Percentiles rank a stretch among this genome's conserved stretches.
Evolutionary conservation across 64 coral and sea anemone species (phyloP).

Genomic region (Astreopora myriophthalma): DNA sequence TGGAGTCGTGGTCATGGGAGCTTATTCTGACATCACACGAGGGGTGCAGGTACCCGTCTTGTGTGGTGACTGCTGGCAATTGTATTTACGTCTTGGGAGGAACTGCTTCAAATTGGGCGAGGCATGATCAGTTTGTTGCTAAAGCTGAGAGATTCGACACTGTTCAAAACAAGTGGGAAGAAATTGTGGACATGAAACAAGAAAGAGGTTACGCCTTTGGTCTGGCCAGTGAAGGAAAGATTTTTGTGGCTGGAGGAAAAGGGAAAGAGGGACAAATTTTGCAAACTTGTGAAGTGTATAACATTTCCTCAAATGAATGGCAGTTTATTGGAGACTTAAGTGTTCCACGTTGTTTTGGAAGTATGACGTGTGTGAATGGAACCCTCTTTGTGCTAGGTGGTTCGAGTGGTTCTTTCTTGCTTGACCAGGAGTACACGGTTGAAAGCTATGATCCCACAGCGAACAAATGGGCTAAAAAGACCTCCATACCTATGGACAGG

Average conservation of each 20-base stretch:
- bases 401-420: too few relatives aligned
- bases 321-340: neutral
- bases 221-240: neutral
- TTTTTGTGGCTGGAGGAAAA: neutral
- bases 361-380: neutral
- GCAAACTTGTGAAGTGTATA: constrained; percentile 20
- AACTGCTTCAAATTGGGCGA: neutral
- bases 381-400: neutral
- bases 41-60: neutral
- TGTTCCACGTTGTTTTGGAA: neutral
- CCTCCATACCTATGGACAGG: neutral
- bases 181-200: neutral
- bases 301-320: neutral
- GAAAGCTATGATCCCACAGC: neutral
- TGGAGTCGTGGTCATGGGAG: neutral
- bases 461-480: neutral
- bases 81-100: neutral
- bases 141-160: neutral
- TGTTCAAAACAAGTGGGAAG: neutral
- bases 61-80: neutral
- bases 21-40: neutral
- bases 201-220: neutral
- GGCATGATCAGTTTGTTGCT: neutral
- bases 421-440: too few relatives aligned
- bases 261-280: too few relatives aligned